These are phyloP conservation scores for Drosophila bocki DNA, from an alignment of 1,140 invertebrate genomes.

Conservation along the genomic window DNA sequence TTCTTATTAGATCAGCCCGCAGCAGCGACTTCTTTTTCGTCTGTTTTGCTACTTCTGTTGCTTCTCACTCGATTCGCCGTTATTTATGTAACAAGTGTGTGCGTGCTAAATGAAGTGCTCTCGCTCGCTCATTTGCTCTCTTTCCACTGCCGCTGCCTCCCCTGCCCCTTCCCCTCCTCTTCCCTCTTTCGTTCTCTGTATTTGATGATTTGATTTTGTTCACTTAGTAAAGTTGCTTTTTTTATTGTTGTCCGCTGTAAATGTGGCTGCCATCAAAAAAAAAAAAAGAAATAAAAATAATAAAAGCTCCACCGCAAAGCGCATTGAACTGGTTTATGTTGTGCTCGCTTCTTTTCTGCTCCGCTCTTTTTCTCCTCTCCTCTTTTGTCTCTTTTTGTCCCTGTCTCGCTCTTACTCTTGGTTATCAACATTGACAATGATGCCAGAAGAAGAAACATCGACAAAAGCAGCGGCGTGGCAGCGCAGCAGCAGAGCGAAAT, in stretches of 20 bases:
- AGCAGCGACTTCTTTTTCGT: conserved; percentile 68
- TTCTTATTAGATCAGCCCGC: conserved; percentile 69
- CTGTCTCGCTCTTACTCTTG: conserved; percentile 24
- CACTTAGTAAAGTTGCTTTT: conserved; percentile 46
- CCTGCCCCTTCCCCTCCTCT: background rate
- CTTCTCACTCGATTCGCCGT: conserved; percentile 76
- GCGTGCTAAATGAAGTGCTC: conserved; percentile 71
- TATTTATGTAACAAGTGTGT: conserved; percentile 83
- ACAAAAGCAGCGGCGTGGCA: conserved; percentile 26
- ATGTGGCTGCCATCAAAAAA: conserved; percentile 32
- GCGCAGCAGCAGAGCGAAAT: conserved; percentile 17
- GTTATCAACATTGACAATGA: conserved; percentile 68
- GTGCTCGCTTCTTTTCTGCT: conserved; percentile 44
- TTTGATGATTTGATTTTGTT: conserved; percentile 61
- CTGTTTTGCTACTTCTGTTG: conserved; percentile 59
- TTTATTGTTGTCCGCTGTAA: conserved; percentile 37
- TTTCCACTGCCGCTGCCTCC: conserved; percentile 13
- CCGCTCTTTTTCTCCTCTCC: conserved; percentile 6
- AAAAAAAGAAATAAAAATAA: conserved; percentile 38
- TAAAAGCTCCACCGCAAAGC: conserved; percentile 64
- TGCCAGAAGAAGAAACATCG: conserved; percentile 43
- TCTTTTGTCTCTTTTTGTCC: conserved; percentile 23
- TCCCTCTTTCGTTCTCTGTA: conserved; percentile 30
- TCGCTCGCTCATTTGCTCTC: conserved; percentile 19
- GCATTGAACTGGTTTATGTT: conserved; percentile 79